A percentile compares a stretch with the other conserved stretches of the same genome.
Evolutionary conservation across 2,888 invertebrate species (phyloP).

Genomic region (Drosophila conformis): DNA sequence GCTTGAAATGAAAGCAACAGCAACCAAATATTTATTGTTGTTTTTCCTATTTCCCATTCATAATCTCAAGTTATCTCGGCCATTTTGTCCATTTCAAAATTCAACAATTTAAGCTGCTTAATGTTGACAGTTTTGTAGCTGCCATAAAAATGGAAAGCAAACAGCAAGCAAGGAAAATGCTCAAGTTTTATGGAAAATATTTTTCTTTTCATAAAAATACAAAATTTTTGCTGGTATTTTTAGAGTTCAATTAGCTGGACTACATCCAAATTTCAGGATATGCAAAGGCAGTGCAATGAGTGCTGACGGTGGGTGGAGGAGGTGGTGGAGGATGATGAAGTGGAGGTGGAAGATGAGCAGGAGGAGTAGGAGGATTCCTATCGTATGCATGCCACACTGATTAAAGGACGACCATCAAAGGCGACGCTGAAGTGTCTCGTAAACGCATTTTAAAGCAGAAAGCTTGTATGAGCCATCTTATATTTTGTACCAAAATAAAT

Average conservation of each 20-base stretch:
- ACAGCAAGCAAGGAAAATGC: constrained; percentile 13
- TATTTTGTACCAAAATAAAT: constrained; percentile 15
- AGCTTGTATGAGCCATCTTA: constrained; percentile 35
- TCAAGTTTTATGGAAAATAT: constrained; percentile 8
- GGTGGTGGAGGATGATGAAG: background rate
- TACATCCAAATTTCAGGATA: constrained; percentile 4
- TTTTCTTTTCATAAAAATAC: constrained; percentile 5
- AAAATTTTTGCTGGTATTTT: constrained; percentile 41
- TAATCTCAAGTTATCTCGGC: background rate
- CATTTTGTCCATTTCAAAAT: background rate
- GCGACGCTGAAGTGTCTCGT: constrained; percentile 47
- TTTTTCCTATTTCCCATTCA: background rate
- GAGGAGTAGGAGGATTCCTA: background rate
- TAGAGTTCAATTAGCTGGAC: constrained; percentile 59
- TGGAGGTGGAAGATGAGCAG: constrained; percentile 1
- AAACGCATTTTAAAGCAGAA: constrained; percentile 57
- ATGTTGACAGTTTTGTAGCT: constrained; percentile 15
- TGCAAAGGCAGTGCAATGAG: constrained; percentile 1
- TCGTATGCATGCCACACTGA: constrained; percentile 35
- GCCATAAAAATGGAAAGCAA: constrained; percentile 19
- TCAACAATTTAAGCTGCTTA: constrained; percentile 4
- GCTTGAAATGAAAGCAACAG: constrained; percentile 29
- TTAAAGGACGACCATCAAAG: constrained; percentile 50
- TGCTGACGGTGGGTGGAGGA: background rate
- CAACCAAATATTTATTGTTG: background rate